Evolutionary conservation across 2,113 vertebrate species (phyloP).

Genomic region (Delphinus delphis): DNA sequence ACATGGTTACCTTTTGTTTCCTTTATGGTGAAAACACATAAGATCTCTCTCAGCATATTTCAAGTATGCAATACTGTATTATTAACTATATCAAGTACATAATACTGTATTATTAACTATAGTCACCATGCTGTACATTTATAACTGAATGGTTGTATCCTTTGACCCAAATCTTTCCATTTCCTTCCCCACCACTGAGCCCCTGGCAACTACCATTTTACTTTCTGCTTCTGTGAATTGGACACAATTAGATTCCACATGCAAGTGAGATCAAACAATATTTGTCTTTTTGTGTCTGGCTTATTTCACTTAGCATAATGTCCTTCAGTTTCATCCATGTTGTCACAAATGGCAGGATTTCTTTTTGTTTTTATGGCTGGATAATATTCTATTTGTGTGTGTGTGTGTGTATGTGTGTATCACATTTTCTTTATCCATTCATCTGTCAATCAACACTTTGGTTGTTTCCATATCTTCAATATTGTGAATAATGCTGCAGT

Average conservation of each 20-base stretch:
- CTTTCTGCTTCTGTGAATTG: background rate
- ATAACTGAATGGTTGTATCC: background rate
- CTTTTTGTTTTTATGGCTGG: background rate
- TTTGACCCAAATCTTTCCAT: background rate
- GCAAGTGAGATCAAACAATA: background rate
- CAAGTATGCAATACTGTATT: background rate
- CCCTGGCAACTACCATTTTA: background rate
- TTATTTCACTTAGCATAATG: background rate
- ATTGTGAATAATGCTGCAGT: background rate
- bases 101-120: background rate
- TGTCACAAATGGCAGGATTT: background rate
- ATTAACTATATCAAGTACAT: too few species aligned
- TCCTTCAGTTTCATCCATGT: background rate
- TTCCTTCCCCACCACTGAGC: background rate
- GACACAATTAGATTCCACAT: background rate
- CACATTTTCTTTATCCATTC: background rate
- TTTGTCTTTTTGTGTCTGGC: background rate
- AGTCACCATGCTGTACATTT: background rate
- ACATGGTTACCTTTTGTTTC: background rate
- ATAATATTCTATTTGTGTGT: background rate
- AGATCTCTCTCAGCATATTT: background rate
- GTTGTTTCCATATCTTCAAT: background rate
- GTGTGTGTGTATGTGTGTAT: background rate
- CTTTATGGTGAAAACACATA: background rate
- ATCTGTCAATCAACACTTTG: background rate